phyloP scores from a whole-genome alignment of 2,113 vertebrate species.

The Chloebia gouldiae region DNA sequence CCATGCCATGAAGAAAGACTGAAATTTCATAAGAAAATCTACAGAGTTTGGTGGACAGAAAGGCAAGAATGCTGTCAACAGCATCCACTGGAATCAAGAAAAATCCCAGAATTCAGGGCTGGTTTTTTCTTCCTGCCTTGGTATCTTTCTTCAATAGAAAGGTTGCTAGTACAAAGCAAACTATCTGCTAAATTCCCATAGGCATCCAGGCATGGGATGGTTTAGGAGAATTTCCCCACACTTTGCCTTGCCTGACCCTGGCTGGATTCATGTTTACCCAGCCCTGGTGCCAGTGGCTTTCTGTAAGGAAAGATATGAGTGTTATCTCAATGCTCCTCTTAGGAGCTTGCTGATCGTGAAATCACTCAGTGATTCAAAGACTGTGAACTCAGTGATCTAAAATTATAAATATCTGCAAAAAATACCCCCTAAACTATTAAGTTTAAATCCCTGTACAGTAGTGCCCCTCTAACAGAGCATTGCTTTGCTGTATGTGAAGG shows the following conservation, averaged over 20 bases:
- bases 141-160: background rate
- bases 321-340: background rate
- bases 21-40: background rate
- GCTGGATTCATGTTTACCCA: background rate
- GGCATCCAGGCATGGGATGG: background rate
- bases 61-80: fast-evolving
- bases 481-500: fast-evolving
- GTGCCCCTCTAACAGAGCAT: background rate
- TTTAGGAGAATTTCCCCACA: background rate
- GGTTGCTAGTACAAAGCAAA: background rate
- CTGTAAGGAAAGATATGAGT: background rate
- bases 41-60: fast-evolving
- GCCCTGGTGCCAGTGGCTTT: background rate
- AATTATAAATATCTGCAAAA: background rate
- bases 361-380: background rate
- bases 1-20: background rate
- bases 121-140: background rate
- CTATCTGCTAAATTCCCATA: background rate
- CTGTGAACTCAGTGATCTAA: background rate
- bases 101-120: background rate
- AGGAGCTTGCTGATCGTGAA: background rate
- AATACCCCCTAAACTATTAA: background rate
- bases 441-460: background rate
- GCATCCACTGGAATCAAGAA: background rate
- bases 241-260: background rate